Evolutionary conservation across 1,140 invertebrate species (phyloP), one percentile per base, ranked within the genome.

Genomic region (Tribolium castaneum): DNA sequence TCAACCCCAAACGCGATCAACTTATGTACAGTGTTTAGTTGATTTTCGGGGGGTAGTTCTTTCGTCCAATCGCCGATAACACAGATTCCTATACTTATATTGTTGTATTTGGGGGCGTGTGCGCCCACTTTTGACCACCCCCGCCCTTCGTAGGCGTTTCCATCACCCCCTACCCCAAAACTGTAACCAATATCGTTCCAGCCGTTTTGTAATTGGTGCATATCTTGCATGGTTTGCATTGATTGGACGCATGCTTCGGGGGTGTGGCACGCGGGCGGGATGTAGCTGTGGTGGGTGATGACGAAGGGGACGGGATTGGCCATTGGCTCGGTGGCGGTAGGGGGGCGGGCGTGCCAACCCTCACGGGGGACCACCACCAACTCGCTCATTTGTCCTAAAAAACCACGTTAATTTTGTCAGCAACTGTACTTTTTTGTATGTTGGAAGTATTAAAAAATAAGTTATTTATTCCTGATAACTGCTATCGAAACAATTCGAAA

Each of bases 121-220:
- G 93, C 93, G 2, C 94, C 94, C 0, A 92, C 85, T 2, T 83
- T 86, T 16, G 91, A 89, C 92, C 94, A 97, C 0, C 93, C 93
- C 25, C 94, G 88, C 1, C 94, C 95, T 78, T 92, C 90, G 81
- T 95, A 96, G 5, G 91, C 91, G 7, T 89, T 87, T 1, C 94
- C 94, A 75, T 96, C 94, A 10, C 93, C 93, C 1, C 95, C 95
- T 5, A 95, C 89, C 10, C 92, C 90, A 85, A 96, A 97, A 85
- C 92, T 83, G 89, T 95, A 90, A 88, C 94, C 87, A 82, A 91
- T 94, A 82, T 95, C 94, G 82, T 87, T 89, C 93, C 93, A 95
- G 1, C 87, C 87, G 87, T 88, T 14, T 84, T 80, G 78, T 19
- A 77, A n/a, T 75, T 86, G 82, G 81, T 92, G 91, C 10, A 86